A percentile compares a stretch with the other conserved stretches of the same genome.
Conservation (phyloP, 2,888 invertebrate species). For the Micoletzkya japonica region DNA sequence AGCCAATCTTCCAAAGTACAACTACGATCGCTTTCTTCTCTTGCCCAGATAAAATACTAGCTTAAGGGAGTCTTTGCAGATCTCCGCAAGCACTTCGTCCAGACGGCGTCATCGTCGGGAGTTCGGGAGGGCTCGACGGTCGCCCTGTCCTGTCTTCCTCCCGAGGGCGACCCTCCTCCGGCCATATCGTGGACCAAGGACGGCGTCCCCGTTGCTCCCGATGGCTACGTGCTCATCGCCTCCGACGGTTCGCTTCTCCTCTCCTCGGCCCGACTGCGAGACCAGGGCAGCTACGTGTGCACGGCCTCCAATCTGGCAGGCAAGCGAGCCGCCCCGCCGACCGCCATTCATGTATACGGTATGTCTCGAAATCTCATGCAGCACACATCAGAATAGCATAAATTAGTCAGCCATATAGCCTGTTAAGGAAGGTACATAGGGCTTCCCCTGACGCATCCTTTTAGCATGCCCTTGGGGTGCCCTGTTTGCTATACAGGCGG, state of each 20-base stretch:
- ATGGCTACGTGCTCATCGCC: slow-evolving; percentile 12
- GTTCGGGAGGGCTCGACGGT: slow-evolving; percentile 14
- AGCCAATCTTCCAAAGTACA: too few relatives aligned
- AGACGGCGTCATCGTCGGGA: background rate
- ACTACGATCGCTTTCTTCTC: background rate
- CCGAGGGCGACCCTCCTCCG: slow-evolving; percentile 5
- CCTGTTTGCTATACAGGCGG: too few relatives aligned
- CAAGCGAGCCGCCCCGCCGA: background rate
- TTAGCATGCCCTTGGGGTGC: background rate
- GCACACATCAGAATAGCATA: background rate
- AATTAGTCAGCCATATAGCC: background rate
- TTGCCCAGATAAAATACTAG: background rate
- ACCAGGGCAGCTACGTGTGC: slow-evolving; percentile 4
- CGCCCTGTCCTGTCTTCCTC: slow-evolving; percentile 21
- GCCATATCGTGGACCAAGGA: slow-evolving; percentile 13
- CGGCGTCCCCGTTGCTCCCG: background rate
- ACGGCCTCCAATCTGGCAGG: slow-evolving; percentile 14
- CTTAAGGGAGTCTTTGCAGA: background rate
- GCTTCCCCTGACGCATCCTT: background rate
- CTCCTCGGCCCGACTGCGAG: slow-evolving; percentile 2
- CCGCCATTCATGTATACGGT: slow-evolving; percentile 20
- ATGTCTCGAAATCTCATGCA: background rate
- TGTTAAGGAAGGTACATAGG: background rate
- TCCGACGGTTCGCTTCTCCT: slow-evolving; percentile 20
- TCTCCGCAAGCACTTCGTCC: slow-evolving; percentile 21